Evolutionary conservation across 2,888 invertebrate genomes (phyloP).

Genomic region (Heliconius ismenius): DNA sequence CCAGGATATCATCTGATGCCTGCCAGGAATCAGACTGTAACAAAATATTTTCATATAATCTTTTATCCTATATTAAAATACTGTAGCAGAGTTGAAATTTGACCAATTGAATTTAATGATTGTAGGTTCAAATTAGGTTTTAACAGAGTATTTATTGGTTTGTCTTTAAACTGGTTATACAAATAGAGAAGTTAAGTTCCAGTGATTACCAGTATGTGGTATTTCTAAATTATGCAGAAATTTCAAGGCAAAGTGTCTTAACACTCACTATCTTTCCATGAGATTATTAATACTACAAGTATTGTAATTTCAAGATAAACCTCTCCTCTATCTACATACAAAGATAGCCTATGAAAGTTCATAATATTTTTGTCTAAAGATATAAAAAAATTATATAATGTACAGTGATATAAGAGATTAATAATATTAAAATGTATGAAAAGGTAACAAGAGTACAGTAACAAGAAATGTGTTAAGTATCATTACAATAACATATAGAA

Average conservation of each 20-base stretch:
- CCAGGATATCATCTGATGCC: slow-evolving; percentile 83
- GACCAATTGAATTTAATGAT: neutral
- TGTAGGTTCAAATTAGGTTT: neutral
- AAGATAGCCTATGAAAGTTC: neutral
- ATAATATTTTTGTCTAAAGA: neutral
- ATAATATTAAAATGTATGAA: neutral
- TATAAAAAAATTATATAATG: neutral
- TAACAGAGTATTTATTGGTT: neutral
- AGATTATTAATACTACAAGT: no score
- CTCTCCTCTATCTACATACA: neutral
- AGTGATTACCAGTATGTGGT: neutral
- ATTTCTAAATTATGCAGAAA: neutral
- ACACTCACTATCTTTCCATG: neutral
- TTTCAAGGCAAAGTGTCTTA: neutral
- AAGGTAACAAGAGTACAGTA: neutral
- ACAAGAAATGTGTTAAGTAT: neutral
- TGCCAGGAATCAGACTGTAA: slow-evolving; percentile 75
- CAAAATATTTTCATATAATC: slow-evolving; percentile 28
- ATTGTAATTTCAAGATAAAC: neutral
- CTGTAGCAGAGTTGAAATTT: neutral
- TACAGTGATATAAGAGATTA: neutral
- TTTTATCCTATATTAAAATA: neutral
- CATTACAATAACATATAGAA: neutral
- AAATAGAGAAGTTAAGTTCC: neutral
- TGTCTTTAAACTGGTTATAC: neutral